Evolutionary conservation across 1,140 invertebrate species (phyloP), one percentile per base, ranked within the genome.

Genomic region (Procambarus virginalis): DNA sequence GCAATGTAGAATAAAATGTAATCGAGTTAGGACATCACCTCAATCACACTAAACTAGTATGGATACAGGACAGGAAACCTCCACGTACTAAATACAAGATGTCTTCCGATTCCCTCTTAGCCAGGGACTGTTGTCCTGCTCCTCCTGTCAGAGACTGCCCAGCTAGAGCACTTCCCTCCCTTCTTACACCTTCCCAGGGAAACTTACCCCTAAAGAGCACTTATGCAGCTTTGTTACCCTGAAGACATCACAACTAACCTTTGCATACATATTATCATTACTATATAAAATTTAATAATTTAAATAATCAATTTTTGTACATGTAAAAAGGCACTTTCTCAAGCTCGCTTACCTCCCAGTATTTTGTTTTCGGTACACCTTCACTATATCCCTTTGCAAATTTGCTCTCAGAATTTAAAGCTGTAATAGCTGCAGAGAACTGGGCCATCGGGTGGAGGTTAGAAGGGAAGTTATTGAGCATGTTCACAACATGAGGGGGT

Each of bases 371-470:
- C 93, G 97, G 96, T 0, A 98, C 96, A 68, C 97, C 97, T 75
- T 96, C 95, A 2, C 96, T 95, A 94, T 99, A 99, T 0, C 98
- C 98, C 93, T 98, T 96, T 5, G 97, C 97, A 95, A 99, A 99
- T 93, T 97, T 97, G 93, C 97, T 98, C 94, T 99, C 98, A 93
- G 96, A 97, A 94, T 99, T 99, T 75, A 99, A 95, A 3, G 98
- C 96, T 14, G 97, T 98, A 89, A 99, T 96, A 14, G 98, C 98
- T 55, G 97, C 96, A 75, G 97, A 97, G 93, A 99, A 98, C 94
- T 99, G 98, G 14, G 98, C 96, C 98, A 99, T 99, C 0, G 98
- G 98, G 93, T 99, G 98, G 49, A 99, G 94, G 91, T 96, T 96
- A 92, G 96, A 96, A n/a, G 99, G 99, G 94, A 99, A 97, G 93